A percentile compares a stretch with the other conserved stretches of the same genome.
These are phyloP conservation scores for Phaetusa simplex DNA, from an alignment of 2,113 vertebrate species.

Conservation along the genomic window DNA sequence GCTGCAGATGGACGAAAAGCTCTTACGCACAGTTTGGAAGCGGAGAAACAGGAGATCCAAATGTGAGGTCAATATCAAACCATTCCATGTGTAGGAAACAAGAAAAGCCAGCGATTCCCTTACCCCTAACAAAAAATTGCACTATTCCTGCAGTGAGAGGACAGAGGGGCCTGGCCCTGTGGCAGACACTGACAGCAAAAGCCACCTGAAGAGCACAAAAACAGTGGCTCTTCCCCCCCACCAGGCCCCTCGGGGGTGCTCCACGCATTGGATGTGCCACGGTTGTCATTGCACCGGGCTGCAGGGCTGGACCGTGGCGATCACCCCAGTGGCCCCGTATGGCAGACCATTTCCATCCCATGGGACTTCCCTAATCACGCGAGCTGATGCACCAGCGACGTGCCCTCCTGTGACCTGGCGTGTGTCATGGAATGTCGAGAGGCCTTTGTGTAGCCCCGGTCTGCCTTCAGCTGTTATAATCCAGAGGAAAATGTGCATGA, in stretches of 20 bases:
- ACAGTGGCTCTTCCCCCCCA: background rate
- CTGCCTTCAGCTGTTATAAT: background rate
- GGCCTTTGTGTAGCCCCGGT: background rate
- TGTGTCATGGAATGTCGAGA: background rate
- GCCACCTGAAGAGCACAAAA: background rate
- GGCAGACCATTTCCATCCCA: background rate
- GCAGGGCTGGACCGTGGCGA: accelerated
- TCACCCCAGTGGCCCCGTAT: accelerated
- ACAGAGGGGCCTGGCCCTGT: background rate
- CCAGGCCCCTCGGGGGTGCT: accelerated
- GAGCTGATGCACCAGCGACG: background rate
- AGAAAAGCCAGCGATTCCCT: background rate
- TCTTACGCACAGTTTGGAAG: background rate
- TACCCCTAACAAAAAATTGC: background rate
- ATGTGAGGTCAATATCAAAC: background rate
- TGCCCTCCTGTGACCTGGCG: background rate
- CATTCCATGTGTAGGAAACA: background rate
- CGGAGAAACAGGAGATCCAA: background rate
- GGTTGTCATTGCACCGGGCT: background rate
- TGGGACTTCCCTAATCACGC: background rate
- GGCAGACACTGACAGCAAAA: background rate
- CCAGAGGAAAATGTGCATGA: background rate
- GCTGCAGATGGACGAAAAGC: background rate
- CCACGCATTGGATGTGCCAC: accelerated
- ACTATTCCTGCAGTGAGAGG: background rate